These are phyloP conservation scores for Caenorhabditis uteleia DNA, from an alignment of 2,888 invertebrate genomes.

Conservation along the genomic window DNA sequence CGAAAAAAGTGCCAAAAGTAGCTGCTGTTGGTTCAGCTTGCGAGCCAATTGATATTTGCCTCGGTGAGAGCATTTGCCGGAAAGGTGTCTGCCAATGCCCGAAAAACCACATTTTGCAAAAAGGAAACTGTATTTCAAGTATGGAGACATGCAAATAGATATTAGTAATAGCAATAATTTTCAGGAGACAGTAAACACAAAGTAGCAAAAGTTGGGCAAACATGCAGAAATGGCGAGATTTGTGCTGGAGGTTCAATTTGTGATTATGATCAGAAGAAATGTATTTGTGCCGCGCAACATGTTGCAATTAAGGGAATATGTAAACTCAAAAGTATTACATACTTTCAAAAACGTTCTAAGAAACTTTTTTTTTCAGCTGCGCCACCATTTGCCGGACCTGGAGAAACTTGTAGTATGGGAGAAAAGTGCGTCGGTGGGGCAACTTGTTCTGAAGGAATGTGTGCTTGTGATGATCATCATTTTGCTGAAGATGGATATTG, in stretches of 20 bases:
- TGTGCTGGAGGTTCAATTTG: slow-evolving; percentile 66
- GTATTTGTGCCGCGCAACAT: slow-evolving; percentile 62
- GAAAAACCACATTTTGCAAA: slow-evolving; percentile 35
- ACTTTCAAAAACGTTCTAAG: background rate
- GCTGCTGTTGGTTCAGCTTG: slow-evolving; percentile 36
- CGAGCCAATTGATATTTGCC: slow-evolving; percentile 45
- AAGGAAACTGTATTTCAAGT: slow-evolving; percentile 51
- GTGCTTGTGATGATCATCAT: slow-evolving; percentile 55
- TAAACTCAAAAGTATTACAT: slow-evolving; percentile 52
- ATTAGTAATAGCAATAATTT: slow-evolving; percentile 3
- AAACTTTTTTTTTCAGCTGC: slow-evolving; percentile 31
- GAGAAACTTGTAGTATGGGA: slow-evolving; percentile 47
- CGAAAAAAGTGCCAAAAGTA: slow-evolving; percentile 29
- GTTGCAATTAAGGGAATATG: slow-evolving; percentile 52
- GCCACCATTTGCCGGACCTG: slow-evolving; percentile 45
- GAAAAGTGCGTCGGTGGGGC: slow-evolving; percentile 59
- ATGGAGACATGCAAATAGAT: background rate
- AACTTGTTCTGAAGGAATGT: slow-evolving; percentile 50
- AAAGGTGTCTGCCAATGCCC: slow-evolving; percentile 56
- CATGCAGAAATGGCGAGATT: slow-evolving; percentile 57
- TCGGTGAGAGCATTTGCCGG: slow-evolving; percentile 49
- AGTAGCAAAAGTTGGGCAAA: slow-evolving; percentile 53
- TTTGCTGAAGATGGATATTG: slow-evolving; percentile 59
- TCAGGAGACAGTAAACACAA: slow-evolving; percentile 30
- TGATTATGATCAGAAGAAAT: slow-evolving; percentile 51